Conservation (phyloP, 1,140 invertebrate genomes). For the Scylla paramamosain region DNA sequence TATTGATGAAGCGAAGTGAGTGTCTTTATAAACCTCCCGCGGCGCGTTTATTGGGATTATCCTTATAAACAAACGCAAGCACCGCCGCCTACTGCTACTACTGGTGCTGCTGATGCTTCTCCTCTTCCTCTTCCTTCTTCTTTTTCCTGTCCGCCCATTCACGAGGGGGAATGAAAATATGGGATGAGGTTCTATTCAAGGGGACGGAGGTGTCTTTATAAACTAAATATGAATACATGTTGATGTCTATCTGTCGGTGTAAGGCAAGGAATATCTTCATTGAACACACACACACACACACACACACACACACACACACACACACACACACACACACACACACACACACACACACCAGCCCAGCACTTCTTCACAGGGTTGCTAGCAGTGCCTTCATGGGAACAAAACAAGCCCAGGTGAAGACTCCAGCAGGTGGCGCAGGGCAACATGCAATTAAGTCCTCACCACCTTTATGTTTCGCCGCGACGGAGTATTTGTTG, state of each 20-base stretch:
- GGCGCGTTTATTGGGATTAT: background rate
- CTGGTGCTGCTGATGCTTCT: background rate
- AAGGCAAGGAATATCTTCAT: too few relatives aligned
- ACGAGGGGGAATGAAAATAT: too few relatives aligned
- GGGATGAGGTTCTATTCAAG: too few relatives aligned
- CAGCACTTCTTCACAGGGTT: background rate
- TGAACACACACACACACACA: too few relatives aligned
- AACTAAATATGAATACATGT: too few relatives aligned
- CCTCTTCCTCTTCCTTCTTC: background rate
- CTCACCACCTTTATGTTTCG: background rate
- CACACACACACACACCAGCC: background rate
- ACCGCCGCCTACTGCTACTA: too few relatives aligned
- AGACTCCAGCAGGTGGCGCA: background rate
- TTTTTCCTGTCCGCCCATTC: background rate
- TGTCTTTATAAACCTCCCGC: background rate
- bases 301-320: background rate
- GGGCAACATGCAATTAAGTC: background rate
- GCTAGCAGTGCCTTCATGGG: background rate
- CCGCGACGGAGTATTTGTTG: too few relatives aligned
- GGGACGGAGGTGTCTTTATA: too few relatives aligned
- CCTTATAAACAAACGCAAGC: background rate
- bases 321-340: slow-evolving; percentile 10
- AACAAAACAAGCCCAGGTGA: background rate
- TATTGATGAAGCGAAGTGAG: background rate
- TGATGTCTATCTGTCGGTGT: too few relatives aligned